Conservation (phyloP, 2,113 vertebrate genomes). For the Bucco capensis region DNA sequence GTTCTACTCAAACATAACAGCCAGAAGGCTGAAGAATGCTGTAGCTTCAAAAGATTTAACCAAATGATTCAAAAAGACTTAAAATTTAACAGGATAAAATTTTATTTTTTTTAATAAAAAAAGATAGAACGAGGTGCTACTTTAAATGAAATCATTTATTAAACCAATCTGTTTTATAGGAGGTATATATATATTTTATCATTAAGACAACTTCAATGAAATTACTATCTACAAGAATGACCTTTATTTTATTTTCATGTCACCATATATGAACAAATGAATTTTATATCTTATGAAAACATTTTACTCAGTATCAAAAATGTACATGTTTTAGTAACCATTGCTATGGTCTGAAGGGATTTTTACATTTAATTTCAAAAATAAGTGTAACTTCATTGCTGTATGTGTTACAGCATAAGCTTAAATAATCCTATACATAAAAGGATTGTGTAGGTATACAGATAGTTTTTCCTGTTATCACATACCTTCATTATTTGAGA, state of each 20-base stretch:
- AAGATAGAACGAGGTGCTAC: conserved; percentile 68
- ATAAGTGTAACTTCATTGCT: conserved; percentile 65
- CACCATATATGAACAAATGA: conserved; percentile 65
- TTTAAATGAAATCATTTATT: conserved; percentile 74
- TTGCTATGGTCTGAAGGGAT: conserved; percentile 60
- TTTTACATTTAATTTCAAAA: conserved; percentile 73
- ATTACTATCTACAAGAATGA: conserved; percentile 75
- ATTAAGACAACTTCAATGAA: conserved; percentile 69
- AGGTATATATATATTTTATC: conserved; percentile 70
- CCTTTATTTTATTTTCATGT: conserved; percentile 71
- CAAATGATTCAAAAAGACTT: conserved; percentile 52
- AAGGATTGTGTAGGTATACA: conserved; percentile 48
- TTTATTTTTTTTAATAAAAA: conserved; percentile 72
- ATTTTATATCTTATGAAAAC: conserved; percentile 64
- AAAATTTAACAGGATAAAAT: conserved; percentile 68
- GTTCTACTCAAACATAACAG: not conserved
- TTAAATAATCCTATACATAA: conserved; percentile 52
- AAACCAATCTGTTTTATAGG: conserved; percentile 70
- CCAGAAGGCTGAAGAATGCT: not conserved
- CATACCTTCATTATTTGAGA: conserved; percentile 59
- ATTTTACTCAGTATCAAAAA: conserved; percentile 72
- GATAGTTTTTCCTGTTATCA: conserved; percentile 49
- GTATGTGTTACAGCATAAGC: conserved; percentile 61
- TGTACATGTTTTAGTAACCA: conserved; percentile 69
- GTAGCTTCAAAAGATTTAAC: not conserved